Conservation (phyloP, 2,797 vertebrate genomes). For the Pelodytes ibericus region DNA sequence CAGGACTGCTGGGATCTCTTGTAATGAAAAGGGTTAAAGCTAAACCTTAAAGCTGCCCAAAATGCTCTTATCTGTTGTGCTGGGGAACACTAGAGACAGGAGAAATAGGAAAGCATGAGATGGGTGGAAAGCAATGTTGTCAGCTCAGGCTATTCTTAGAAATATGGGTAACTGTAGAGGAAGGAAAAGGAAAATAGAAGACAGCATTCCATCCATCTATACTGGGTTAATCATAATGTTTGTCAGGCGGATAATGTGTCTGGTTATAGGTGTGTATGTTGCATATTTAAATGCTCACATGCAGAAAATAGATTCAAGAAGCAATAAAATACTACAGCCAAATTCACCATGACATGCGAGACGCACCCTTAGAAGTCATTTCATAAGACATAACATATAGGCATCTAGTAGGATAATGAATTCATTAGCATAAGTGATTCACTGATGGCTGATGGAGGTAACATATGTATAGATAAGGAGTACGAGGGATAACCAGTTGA, state of each 20-base stretch:
- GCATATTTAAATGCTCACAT: neutral
- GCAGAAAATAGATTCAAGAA: too few species aligned
- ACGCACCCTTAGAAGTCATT: too few species aligned
- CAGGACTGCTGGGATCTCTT: neutral
- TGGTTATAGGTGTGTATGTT: neutral
- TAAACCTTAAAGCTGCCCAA: slow-evolving; percentile 28
- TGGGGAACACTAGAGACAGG: slow-evolving; percentile 9
- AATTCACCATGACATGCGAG: too few species aligned
- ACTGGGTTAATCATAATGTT: slow-evolving; percentile 18
- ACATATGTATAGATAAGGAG: too few species aligned
- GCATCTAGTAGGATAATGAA: too few species aligned
- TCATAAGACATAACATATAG: too few species aligned
- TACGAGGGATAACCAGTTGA: too few species aligned
- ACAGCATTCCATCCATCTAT: slow-evolving; percentile 19
- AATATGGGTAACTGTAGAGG: slow-evolving; percentile 26
- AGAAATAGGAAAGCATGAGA: slow-evolving; percentile 41
- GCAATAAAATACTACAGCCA: too few species aligned
- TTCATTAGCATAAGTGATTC: too few species aligned
- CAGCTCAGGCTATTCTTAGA: slow-evolving; percentile 37
- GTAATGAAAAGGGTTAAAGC: slow-evolving; percentile 21
- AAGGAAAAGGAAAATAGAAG: slow-evolving; percentile 39
- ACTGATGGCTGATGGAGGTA: too few species aligned
- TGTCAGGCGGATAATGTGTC: neutral
- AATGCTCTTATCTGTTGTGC: slow-evolving; percentile 14
- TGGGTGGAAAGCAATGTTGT: slow-evolving; percentile 36